phyloP scores from a whole-genome alignment of 1,140 invertebrate species.

The Trichomalopsis sarcophagae region DNA sequence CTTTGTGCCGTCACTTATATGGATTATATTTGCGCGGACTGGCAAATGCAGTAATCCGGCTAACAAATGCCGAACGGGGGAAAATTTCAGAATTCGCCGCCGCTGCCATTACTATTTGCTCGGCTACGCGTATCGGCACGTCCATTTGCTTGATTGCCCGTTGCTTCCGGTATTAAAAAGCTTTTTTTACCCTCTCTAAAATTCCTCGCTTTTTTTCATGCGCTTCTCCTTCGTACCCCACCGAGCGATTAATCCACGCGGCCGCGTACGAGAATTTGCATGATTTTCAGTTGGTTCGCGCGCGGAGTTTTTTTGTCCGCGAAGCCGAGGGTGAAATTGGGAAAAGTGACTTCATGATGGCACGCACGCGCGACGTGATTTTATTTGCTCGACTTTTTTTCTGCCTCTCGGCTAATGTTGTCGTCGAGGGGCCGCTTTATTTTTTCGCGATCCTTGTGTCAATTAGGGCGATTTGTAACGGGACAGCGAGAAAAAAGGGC shows the following conservation, averaged over 20 bases:
- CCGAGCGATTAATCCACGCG: neutral
- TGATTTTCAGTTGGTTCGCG: neutral
- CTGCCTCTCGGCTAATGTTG: neutral
- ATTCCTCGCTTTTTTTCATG: neutral
- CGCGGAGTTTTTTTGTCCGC: neutral
- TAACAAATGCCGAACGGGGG: neutral
- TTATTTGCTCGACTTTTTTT: neutral
- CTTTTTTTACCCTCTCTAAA: neutral
- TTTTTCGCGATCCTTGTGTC: neutral
- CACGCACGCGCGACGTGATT: neutral
- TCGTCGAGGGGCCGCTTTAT: neutral
- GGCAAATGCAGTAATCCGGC: neutral
- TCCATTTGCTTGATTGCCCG: constrained; percentile 49
- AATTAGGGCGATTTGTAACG: neutral
- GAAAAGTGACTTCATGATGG: neutral
- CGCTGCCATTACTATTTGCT: neutral
- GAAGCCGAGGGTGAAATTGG: neutral
- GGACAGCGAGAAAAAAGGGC: neutral
- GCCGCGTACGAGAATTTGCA: neutral
- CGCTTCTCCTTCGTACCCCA: neutral
- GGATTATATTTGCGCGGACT: neutral
- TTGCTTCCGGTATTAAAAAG: constrained; percentile 17
- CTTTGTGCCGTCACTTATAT: neutral
- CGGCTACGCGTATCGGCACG: neutral
- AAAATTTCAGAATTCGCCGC: constrained; percentile 26